Base-by-base conservation (phyloP, 2,888 invertebrate genomes). In the Rhagonycha fulva region DNA sequence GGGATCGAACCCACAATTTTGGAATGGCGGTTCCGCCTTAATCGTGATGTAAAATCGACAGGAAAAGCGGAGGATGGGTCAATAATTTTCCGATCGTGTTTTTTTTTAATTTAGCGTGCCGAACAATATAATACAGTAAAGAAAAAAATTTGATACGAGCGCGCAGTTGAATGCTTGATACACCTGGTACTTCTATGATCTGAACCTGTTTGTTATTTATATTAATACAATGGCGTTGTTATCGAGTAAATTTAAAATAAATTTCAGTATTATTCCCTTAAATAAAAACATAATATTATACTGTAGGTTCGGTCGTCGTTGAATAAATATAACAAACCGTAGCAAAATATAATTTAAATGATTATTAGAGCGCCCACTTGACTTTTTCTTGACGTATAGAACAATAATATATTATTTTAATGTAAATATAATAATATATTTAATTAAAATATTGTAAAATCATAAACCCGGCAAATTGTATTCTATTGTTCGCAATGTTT, bases 391-490 rank as follows among this genome's bases (percentile, higher is more conserved):
- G 63, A 26, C 62, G 62, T 70, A 71, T 60, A 74, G 70, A 74
- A 70, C 74, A 70, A 70, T 74, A 74, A 66, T 72, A 72, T 72
- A 72, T 70, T 74, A 74, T 70, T 74, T 70, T 66, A 74, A 74
- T 74, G 67, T 74, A 74, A 70, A 74, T 74, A 70, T 67, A 71
- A 74, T 74, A 74, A 71, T 74, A 74, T 74, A 74, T 74, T 74
- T 74, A 74, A 74, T 74, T 74, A 74, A 74, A 74, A 74, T 74
- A 71, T 71, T 74, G 70, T 74, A 74, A 74, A 71, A 74, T 66
- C 63, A 32, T 74, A 68, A 74, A 69, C 74, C 69, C 74, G 74
- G 71, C 67, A 74, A 74, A 70, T 71, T 71, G 74, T 71, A 70
- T 71, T 71, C 74, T 67, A 74, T 74, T 74, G 74, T 74, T 74